Evolutionary conservation across 2,797 vertebrate genomes (phyloP).

Genomic region (Dicrostonyx torquatus): DNA sequence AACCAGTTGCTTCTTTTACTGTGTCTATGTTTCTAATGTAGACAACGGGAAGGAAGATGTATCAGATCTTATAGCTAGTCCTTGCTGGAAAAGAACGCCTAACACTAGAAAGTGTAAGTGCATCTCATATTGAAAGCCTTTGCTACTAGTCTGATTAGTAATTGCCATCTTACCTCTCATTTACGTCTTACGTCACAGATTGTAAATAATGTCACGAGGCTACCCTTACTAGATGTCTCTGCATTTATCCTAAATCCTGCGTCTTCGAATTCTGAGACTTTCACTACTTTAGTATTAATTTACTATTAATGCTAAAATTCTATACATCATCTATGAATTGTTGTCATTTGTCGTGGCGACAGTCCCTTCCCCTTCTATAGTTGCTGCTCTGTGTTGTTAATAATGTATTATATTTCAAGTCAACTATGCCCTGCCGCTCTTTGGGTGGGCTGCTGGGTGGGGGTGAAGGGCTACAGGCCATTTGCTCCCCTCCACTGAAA

Average conservation of each 20-base stretch:
- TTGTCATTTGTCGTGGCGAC: not conserved
- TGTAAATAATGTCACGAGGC: not conserved
- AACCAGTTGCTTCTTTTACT: not conserved
- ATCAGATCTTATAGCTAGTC: not conserved
- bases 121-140: not conserved
- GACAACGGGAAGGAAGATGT: not conserved
- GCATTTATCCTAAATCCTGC: not conserved
- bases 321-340: not conserved
- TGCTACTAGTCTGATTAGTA: not conserved
- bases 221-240: not conserved
- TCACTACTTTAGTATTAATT: not conserved
- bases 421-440: not conserved
- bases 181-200: not conserved
- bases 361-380: not conserved
- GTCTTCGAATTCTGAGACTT: not conserved
- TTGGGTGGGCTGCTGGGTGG: accelerated
- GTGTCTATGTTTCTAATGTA: not conserved
- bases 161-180: not conserved
- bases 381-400: not conserved
- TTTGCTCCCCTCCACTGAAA: constrained; percentile 3
- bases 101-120: not conserved
- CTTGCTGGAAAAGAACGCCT: not conserved
- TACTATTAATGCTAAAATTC: not conserved
- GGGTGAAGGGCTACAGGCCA: not conserved
- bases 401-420: not conserved